These are phyloP conservation scores for Leucosticte australis DNA, from an alignment of 2,113 vertebrate genomes.

Conservation along the genomic window DNA sequence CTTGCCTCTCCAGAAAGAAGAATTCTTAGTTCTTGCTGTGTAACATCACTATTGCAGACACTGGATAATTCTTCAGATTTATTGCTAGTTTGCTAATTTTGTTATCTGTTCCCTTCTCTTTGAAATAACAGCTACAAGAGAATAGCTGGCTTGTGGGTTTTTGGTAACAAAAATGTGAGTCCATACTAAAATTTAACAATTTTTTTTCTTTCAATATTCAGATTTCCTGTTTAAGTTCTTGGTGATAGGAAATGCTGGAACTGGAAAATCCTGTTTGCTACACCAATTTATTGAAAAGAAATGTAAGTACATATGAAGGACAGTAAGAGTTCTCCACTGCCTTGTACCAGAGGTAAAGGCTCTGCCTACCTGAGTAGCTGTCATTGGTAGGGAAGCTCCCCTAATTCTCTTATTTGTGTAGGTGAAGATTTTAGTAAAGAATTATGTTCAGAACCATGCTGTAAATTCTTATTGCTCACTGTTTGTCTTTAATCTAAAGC, in stretches of 20 bases:
- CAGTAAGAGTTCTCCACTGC: neutral
- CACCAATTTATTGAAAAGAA: conserved; percentile 83
- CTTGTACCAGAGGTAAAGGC: neutral
- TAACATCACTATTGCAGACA: neutral
- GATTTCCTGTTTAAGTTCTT: conserved; percentile 83
- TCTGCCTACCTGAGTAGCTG: neutral
- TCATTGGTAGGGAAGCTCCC: neutral
- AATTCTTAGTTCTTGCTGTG: neutral
- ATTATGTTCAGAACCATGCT: neutral
- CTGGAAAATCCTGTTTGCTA: conserved; percentile 80
- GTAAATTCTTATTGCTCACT: neutral
- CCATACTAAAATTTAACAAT: neutral
- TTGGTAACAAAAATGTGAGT: neutral
- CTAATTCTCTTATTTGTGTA: neutral
- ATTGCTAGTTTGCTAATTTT: neutral
- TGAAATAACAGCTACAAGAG: neutral
- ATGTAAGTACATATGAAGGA: conserved; percentile 70
- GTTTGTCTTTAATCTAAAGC: neutral
- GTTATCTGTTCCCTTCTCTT: neutral
- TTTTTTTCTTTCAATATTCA: conserved; percentile 35
- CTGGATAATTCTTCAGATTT: neutral
- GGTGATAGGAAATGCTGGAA: conserved; percentile 83
- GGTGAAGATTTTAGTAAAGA: neutral
- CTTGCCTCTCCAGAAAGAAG: neutral
- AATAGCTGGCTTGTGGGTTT: neutral